Base-by-base conservation (phyloP, 2,113 vertebrate species). In the Ceratotherium simum region DNA sequence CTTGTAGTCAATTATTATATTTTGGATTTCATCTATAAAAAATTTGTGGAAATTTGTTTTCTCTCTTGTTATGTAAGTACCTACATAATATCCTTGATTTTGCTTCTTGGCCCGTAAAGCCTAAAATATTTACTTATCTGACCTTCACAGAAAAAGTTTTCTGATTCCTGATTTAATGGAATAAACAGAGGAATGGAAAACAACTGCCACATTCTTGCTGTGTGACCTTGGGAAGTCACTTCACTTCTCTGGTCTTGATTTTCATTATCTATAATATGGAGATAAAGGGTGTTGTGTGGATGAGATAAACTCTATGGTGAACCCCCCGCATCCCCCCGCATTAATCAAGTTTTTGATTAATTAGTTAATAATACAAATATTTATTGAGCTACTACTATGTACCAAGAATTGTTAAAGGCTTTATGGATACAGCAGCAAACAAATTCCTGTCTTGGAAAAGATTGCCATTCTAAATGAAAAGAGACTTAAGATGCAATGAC, bases 1-100 rank as follows among this genome's bases (percentile, higher is more conserved):
- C 14, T 42, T 81, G 10, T 90, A 21, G 16, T 75, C 23, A 56
- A 31, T 69, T 80, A 48, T 89, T 75, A 62, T 65, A 78, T 93
- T 92, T 91, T 84, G 39, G 73, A 82, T 75, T 97, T 91, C 31
- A 93, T 95, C 90, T 65, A 67, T 93, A 60, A 85, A 91, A 90
- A 73, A 27, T 29, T 33, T 90, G 13, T 60, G 29, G 23, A 88
- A 78, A 60, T 60, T 76, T n/a, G 8, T 72, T 76, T 95, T 86
- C 23, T 51, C 20, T 81, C 21, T 82, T 73, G n/a, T 58, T 51
- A 80, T 93, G 3, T 48, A 76, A 84, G 23, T 90, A n/a, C 31
- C 80, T 72, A 81, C 6, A 6, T 80, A 58, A 62, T 51, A 80
- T 23, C 29, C 33, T 27, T 0, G 0, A 6, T 95, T 86, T 96